Conservation (phyloP, 2,797 vertebrate genomes). For the Etheostoma perlongum region DNA sequence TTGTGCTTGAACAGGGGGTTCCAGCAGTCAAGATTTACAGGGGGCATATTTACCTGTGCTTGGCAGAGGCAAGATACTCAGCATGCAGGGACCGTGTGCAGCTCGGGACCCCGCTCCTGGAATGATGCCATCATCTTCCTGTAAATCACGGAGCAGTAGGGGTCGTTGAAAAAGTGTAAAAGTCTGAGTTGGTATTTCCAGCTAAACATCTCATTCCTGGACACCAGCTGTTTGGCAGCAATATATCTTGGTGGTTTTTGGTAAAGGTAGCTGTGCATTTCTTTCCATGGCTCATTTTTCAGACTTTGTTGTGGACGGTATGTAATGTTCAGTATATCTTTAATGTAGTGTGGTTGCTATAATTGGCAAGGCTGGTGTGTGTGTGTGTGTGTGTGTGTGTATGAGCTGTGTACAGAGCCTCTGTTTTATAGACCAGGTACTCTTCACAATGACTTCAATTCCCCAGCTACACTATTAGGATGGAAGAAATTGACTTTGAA, state of each 20-base stretch:
- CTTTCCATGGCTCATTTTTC: constrained; percentile 53
- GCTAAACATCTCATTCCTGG: constrained; percentile 79
- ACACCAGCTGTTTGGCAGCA: constrained; percentile 81
- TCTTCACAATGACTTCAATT: too few relatives aligned
- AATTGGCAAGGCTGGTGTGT: constrained; percentile 24
- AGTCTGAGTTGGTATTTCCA: constrained; percentile 80
- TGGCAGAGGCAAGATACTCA: constrained; percentile 46
- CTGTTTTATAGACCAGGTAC: too few relatives aligned
- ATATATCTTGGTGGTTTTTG: constrained; percentile 56
- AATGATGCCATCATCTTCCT: constrained; percentile 43
- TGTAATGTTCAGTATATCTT: constrained; percentile 60
- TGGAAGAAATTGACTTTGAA: too few relatives aligned
- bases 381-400: not conserved
- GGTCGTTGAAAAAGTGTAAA: constrained; percentile 54
- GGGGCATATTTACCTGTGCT: constrained; percentile 58
- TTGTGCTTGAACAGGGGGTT: constrained; percentile 35
- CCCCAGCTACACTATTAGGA: too few relatives aligned
- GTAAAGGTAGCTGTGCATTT: constrained; percentile 56
- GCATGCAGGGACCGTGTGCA: constrained; percentile 25
- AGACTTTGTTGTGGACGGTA: constrained; percentile 40
- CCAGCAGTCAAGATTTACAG: constrained; percentile 41
- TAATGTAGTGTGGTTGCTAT: constrained; percentile 49
- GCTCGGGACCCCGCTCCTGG: constrained; percentile 52
- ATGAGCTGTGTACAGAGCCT: constrained; percentile 4
- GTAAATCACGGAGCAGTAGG: constrained; percentile 67